Conservation (phyloP, 2,888 invertebrate species). For the Scaptodrosophila latifasciaeformis region DNA sequence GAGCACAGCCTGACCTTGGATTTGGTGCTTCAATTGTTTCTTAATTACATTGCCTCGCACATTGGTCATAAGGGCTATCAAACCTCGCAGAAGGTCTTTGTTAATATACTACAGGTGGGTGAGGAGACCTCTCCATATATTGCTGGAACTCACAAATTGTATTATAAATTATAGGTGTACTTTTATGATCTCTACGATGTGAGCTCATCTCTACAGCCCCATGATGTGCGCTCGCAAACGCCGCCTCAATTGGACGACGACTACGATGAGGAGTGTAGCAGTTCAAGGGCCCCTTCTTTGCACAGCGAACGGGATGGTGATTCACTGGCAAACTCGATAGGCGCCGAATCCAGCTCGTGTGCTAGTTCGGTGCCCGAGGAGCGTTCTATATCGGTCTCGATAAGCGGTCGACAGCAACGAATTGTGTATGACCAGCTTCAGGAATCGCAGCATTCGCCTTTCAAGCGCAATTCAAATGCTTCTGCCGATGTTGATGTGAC, state of each 20-base stretch:
- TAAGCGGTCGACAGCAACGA: slow-evolving; percentile 53
- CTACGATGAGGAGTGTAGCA: slow-evolving; percentile 59
- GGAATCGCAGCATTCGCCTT: slow-evolving; percentile 55
- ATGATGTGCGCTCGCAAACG: slow-evolving; percentile 61
- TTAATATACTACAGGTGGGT: slow-evolving; percentile 75
- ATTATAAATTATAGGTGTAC: slow-evolving; percentile 74
- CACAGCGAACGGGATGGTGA: slow-evolving; percentile 69
- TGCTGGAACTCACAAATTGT: background rate
- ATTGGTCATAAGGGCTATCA: slow-evolving; percentile 78
- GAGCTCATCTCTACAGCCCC: slow-evolving; percentile 53
- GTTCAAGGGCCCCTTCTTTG: slow-evolving; percentile 61
- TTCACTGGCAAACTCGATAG: slow-evolving; percentile 51
- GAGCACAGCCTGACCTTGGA: slow-evolving; percentile 71
- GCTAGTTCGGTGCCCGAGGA: slow-evolving; percentile 65
- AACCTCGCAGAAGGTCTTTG: slow-evolving; percentile 76
- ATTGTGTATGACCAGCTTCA: slow-evolving; percentile 68
- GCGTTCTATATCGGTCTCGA: slow-evolving; percentile 40
- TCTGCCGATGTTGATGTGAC: slow-evolving; percentile 52
- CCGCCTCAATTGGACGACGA: slow-evolving; percentile 63
- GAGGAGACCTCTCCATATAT: background rate
- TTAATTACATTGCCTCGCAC: slow-evolving; percentile 81
- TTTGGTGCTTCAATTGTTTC: slow-evolving; percentile 77
- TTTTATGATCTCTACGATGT: slow-evolving; percentile 74
- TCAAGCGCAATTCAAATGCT: slow-evolving; percentile 62
- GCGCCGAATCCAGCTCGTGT: slow-evolving; percentile 56